These are phyloP conservation scores for Aeoliscus strigatus DNA, from an alignment of 2,797 vertebrate genomes.

Conservation along the genomic window DNA sequence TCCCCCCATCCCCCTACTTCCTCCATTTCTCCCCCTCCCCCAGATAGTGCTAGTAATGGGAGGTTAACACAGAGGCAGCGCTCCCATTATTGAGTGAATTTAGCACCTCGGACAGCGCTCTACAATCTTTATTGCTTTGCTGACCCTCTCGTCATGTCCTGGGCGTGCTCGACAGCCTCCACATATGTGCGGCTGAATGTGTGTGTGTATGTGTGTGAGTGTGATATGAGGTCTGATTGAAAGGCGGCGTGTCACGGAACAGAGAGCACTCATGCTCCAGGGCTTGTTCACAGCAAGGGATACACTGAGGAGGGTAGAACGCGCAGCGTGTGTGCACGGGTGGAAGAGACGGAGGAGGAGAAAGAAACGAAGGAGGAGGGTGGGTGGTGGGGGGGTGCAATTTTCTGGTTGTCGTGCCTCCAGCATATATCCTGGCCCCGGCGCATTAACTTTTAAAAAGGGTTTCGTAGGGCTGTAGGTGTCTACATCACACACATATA, in stretches of 20 bases:
- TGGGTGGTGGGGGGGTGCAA: constrained; percentile 85
- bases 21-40: constrained; percentile 41
- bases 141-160: constrained; percentile 99
- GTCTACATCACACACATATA: constrained; percentile 68
- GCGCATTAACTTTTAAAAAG: constrained; percentile 90
- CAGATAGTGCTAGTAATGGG: constrained; percentile 95
- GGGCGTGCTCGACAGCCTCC: constrained; percentile 70
- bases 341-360: constrained; percentile 46
- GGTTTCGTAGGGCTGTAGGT: constrained; percentile 79
- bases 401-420: constrained; percentile 97
- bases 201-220: constrained; percentile 38
- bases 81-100: constrained; percentile 99
- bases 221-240: constrained; percentile 86
- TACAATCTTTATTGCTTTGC: constrained; percentile 99
- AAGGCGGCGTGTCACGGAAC: constrained; percentile 97
- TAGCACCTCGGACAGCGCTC: constrained; percentile 98
- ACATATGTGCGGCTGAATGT: constrained; percentile 35
- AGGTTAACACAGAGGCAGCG: constrained; percentile 98
- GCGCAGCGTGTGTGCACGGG: constrained; percentile 59
- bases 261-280: constrained; percentile 95
- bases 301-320: constrained; percentile 87
- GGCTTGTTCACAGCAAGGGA: constrained; percentile 91
- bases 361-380: constrained; percentile 40
- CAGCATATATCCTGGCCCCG: constrained; percentile 88
- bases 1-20: constrained; percentile 42